Evolutionary conservation across 2,797 vertebrate genomes (phyloP), one percentile per base, ranked within the genome.

Genomic region (Salmo trutta): DNA sequence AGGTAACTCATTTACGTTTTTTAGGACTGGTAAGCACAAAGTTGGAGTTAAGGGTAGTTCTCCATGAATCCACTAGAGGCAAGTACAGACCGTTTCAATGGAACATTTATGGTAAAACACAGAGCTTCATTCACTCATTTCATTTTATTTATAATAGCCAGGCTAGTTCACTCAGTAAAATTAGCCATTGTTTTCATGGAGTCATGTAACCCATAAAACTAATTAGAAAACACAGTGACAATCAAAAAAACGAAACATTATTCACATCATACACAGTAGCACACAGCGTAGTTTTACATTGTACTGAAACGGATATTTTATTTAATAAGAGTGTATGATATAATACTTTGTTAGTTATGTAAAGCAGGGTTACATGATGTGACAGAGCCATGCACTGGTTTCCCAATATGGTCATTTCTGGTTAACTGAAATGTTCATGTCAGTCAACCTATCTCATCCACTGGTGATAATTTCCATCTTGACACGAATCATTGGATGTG

Each of bases 341-440:
- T n/a, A 59, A n/a, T 59, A 59, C 56, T n/a, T 59, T 59, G n/a
- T 33, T 16, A 53, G n/a, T 75, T 62, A 67, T 15, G 24, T 15
- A 1, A 17, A 72, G n/a, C 24, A 52, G 70, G 24, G 21, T 52
- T 71, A 51, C 41, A 0, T 4, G 65, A 79, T 24, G 84, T 84
- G 86, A 87, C 88, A 78, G 75, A 81, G 76, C 71, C 75, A 27
- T 29, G 71, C 70, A 79, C 76, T 77, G 41, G 41, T 47, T 47
- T 21, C 82, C 73, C 33, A 33, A 2, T 31, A 47, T 59, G 79
- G 21, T 75, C 41, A 0, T 81, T 75, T 74, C 51, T 76, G 83
- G 29, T 81, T 86, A 82, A 80, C 62, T 82, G 53, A 77, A 31
- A 65, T 77, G 27, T 62, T 65, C 54, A 36, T 12, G 78, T 80